phyloP scores from a whole-genome alignment of 2,113 vertebrate species.

The Hippocampus barbouri region DNA sequence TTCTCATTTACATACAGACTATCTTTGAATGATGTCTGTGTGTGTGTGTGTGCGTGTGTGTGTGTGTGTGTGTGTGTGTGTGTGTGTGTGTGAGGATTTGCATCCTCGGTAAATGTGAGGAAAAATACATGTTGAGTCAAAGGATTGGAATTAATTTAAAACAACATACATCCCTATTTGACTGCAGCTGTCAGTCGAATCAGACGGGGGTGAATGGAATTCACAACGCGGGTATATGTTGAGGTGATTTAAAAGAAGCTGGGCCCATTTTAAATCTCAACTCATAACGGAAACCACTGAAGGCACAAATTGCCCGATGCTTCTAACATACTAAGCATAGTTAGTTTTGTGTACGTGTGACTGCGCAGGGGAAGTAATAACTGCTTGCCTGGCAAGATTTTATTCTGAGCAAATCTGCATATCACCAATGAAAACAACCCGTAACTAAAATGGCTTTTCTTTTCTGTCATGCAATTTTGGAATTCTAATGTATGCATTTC shows the following conservation, averaged over 20 bases:
- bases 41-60: neutral
- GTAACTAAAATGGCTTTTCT: neutral
- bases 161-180: conserved; percentile 6
- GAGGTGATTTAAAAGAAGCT: conserved; percentile 35
- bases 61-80: neutral
- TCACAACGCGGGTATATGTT: conserved; percentile 17
- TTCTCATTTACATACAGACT: conserved; percentile 25
- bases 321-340: conserved; percentile 28
- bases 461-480: neutral
- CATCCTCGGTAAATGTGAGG: neutral
- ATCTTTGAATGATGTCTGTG: neutral
- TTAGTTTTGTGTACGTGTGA: conserved; percentile 16
- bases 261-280: conserved; percentile 29
- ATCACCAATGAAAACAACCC: neutral
- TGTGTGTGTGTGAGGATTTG: neutral
- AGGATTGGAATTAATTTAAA: conserved; percentile 36
- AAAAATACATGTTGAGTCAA: conserved; percentile 14
- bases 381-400: conserved; percentile 1
- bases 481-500: neutral
- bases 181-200: neutral
- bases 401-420: conserved; percentile 11
- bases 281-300: conserved; percentile 35
- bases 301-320: conserved; percentile 46
- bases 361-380: conserved; percentile 9
- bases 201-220: conserved; percentile 19